Evolutionary conservation across 2,797 vertebrate species (phyloP).

Genomic region (Acanthurus lineatus): DNA sequence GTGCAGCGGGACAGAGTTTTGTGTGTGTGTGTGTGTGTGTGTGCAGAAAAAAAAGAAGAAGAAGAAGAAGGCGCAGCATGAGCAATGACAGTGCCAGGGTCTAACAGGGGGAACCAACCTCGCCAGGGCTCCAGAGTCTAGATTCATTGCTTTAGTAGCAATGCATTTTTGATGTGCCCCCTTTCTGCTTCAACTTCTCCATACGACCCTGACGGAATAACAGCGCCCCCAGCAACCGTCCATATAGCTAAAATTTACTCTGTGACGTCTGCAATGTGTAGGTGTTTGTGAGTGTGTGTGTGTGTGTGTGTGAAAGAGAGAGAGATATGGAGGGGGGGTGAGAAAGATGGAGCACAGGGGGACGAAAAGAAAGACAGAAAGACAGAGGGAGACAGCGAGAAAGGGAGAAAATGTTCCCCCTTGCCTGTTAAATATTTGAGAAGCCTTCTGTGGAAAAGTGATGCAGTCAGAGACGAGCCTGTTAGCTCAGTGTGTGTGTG

Average conservation of each 20-base stretch:
- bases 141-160: conserved; percentile 71
- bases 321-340: not conserved
- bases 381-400: conserved; percentile 57
- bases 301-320: conserved; percentile 2
- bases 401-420: conserved; percentile 80
- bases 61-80: conserved; percentile 54
- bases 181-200: conserved; percentile 61
- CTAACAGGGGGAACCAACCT: conserved; percentile 62
- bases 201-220: conserved; percentile 60
- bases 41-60: conserved; percentile 18
- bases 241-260: conserved; percentile 63
- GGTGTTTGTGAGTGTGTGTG: conserved; percentile 22
- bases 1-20: conserved; percentile 27
- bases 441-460: conserved; percentile 78
- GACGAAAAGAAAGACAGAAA: conserved; percentile 44
- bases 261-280: conserved; percentile 62
- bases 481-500: conserved; percentile 61
- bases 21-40: conserved; percentile 4
- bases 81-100: conserved; percentile 66
- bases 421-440: conserved; percentile 85
- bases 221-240: conserved; percentile 68
- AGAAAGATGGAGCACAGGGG: conserved; percentile 26
- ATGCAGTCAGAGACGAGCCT: conserved; percentile 78
- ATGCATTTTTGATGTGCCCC: conserved; percentile 80
- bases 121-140: conserved; percentile 54